Percentiles rank a stretch among this genome's conserved stretches.
Evolutionary conservation across 2,797 vertebrate species (phyloP).

Genomic region (Paguma larvata): DNA sequence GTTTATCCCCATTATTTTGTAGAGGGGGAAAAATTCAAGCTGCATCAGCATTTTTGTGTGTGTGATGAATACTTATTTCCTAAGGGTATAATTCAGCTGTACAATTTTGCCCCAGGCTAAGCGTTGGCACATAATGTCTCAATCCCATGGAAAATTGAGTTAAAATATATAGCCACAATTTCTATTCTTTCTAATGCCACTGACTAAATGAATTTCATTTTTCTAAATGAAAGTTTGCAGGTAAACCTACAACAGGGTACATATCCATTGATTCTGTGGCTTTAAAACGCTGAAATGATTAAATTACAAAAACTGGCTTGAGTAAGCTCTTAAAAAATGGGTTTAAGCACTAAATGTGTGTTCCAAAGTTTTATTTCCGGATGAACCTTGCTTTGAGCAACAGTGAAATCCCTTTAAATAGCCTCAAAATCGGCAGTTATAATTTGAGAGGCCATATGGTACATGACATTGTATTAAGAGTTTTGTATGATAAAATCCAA

Average conservation of each 20-base stretch:
- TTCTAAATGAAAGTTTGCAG: constrained; percentile 68
- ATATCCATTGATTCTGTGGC: not conserved
- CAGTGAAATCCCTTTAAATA: constrained; percentile 67
- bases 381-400: constrained; percentile 63
- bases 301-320: constrained; percentile 65
- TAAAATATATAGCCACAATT: constrained; percentile 68
- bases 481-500: constrained; percentile 67
- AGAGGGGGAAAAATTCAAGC: constrained; percentile 53
- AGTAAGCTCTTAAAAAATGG: constrained; percentile 52
- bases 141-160: constrained; percentile 60
- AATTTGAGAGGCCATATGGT: constrained; percentile 59
- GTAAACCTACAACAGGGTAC: not conserved
- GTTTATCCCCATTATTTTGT: constrained; percentile 76
- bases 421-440: constrained; percentile 2
- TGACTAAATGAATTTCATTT: constrained; percentile 68
- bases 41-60: constrained; percentile 29
- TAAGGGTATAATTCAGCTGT: constrained; percentile 66
- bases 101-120: constrained; percentile 57
- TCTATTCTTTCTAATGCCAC: constrained; percentile 53
- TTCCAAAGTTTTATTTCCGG: constrained; percentile 71
- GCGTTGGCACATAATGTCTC: constrained; percentile 61
- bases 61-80: constrained; percentile 75
- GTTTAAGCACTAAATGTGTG: constrained; percentile 40
- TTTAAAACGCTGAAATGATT: constrained; percentile 62
- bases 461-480: constrained; percentile 69